These are phyloP conservation scores for Clistopyga incitator DNA, from an alignment of 2,888 invertebrate species.

Conservation along the genomic window DNA sequence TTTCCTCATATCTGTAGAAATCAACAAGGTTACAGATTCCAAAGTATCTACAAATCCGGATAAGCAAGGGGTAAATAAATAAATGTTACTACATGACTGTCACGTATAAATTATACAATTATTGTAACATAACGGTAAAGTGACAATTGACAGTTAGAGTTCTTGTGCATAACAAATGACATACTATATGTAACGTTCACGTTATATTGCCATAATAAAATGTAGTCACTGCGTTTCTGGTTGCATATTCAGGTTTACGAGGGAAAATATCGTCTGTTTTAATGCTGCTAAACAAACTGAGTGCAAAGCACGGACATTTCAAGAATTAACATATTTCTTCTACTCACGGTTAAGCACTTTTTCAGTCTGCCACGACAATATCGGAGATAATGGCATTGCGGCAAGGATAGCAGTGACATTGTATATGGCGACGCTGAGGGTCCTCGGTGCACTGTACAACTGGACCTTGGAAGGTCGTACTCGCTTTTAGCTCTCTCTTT, in stretches of 20 bases:
- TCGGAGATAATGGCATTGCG: background rate
- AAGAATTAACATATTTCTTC: background rate
- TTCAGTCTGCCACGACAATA: background rate
- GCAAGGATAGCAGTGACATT: background rate
- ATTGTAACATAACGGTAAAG: no score
- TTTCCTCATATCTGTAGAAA: background rate
- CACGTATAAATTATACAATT: no score
- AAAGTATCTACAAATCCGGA: background rate
- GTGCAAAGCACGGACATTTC: background rate
- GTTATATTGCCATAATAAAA: no score
- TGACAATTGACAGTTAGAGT: no score
- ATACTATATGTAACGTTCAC: no score
- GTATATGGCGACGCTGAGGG: background rate
- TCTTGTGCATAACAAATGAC: no score
- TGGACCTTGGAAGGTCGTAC: conserved; percentile 67
- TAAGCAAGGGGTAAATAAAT: background rate
- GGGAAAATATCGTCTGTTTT: background rate
- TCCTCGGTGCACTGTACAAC: conserved; percentile 25
- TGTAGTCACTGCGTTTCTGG: background rate
- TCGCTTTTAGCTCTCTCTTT: conserved; percentile 53
- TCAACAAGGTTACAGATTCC: background rate
- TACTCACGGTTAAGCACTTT: background rate
- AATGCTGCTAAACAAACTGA: background rate
- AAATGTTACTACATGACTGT: no score
- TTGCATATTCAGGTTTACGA: background rate